Base-by-base conservation (phyloP, 53 echinoderm and acorn worm species). In the Zoroaster sp. region DNA sequence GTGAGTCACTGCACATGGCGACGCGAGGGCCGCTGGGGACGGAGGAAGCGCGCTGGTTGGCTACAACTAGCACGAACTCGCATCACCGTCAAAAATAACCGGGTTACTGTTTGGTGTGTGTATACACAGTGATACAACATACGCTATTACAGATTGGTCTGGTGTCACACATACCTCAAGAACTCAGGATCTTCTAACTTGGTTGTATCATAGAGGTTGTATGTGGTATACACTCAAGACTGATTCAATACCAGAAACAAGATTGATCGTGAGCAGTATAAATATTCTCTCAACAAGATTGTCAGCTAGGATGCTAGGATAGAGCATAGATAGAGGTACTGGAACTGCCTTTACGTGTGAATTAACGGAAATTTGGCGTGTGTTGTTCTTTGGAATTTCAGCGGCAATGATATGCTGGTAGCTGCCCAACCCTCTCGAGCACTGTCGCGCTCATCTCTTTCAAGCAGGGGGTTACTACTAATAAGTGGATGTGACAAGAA, bases 1-100 rank as follows among this genome's bases (percentile, higher is more conserved):
- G 68, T 82, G 82, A 82, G 82, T 82, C 82, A 82, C 82, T 68
- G 68, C 82, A 82, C 80, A 66, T 40, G 28, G 40, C 65, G 21
- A 80, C 66, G 66, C 80, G 80, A 53, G 77, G 35, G 51, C 53
- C n/a, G 36, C 37, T 35, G 20, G 25, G 15, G 9, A 53, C 55
- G 9, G 17, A 55, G 78, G 35, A 36, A 78, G 77, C 55, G 34
- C 66, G 40, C 82, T 82, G 82, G 82, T 82, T 82, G 82, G 82
- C 68, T 82, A 14, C 83, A 65, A 66, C 40, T 12, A 12, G 37
- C 66, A 66, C 41, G 1, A 83, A 40, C 46, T 65, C 28, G 23
- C 63, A 28, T 59, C 63, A 59, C 63, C 63, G 30, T 59, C 28
- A 59, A 59, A n/a, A 59, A 59, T 28, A 59, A 59, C 63, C 63